Evolutionary conservation across 2,888 invertebrate genomes (phyloP).

Genomic region (Sclerodermus sp.): DNA sequence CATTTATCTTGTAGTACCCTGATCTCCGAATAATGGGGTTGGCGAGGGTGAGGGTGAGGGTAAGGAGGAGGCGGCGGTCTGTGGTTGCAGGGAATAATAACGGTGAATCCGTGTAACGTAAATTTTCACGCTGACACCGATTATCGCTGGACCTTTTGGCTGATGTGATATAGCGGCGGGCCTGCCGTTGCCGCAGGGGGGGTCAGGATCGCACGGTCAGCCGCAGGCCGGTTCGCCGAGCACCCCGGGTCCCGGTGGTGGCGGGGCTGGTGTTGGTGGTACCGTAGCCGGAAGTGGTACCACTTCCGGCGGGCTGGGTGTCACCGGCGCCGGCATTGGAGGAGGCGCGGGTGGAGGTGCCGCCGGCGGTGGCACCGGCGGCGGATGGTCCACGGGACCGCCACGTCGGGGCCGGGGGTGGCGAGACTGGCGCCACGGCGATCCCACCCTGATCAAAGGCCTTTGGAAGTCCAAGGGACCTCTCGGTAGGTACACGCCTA

Average conservation of each 20-base stretch:
- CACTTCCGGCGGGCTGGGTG: slow-evolving; percentile 27
- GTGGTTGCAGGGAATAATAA: no score
- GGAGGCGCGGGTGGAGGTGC: slow-evolving; percentile 49
- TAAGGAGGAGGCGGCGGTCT: no score
- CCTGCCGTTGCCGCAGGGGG: slow-evolving; percentile 61
- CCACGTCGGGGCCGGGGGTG: slow-evolving; percentile 64
- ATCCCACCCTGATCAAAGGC: slow-evolving; percentile 73
- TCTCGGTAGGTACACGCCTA: slow-evolving; percentile 65
- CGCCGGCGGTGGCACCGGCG: slow-evolving; percentile 61
- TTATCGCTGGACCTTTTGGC: no score
- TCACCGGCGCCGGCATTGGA: slow-evolving; percentile 28
- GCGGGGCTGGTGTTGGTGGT: slow-evolving; percentile 51
- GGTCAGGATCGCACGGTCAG: slow-evolving; percentile 60
- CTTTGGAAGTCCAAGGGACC: slow-evolving; percentile 76
- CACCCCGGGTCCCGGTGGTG: slow-evolving; percentile 41
- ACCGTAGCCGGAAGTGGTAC: slow-evolving; percentile 62
- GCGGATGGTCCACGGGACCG: slow-evolving; percentile 28
- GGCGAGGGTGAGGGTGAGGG: no score
- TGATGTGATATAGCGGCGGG: slow-evolving; percentile 52
- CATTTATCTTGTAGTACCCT: no score
- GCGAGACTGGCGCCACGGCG: slow-evolving; percentile 73
- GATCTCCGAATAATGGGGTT: no score
- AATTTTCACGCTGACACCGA: no score
- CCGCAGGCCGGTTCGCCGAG: slow-evolving; percentile 56
- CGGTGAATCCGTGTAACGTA: no score